Evolutionary conservation across 2,113 vertebrate genomes (phyloP).

Genomic region (Opisthocomus hoazin): DNA sequence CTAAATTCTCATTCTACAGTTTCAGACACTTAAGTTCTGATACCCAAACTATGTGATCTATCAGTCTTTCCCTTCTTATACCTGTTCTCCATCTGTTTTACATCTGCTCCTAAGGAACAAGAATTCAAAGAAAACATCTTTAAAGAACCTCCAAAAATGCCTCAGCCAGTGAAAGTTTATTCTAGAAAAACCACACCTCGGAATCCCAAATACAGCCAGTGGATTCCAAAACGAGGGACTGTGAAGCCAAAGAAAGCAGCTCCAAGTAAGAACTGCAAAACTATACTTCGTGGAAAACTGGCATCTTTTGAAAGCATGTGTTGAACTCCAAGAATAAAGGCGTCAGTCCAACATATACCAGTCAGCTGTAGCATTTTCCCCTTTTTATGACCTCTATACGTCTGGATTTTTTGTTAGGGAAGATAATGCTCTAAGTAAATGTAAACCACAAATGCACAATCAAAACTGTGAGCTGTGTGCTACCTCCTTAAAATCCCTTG

Average conservation of each 20-base stretch:
- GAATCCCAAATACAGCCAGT: constrained; percentile 45
- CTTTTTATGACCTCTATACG: constrained; percentile 21
- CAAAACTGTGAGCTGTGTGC: not conserved
- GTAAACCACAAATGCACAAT: not conserved
- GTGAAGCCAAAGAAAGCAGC: constrained; percentile 72
- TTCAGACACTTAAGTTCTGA: constrained; percentile 18
- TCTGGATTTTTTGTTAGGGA: constrained; percentile 49
- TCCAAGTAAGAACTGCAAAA: constrained; percentile 76
- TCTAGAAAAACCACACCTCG: constrained; percentile 66
- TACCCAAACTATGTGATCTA: not conserved
- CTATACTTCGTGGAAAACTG: constrained; percentile 61
- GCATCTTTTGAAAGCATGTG: constrained; percentile 59
- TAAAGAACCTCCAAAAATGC: constrained; percentile 66
- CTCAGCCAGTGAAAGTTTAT: constrained; percentile 66
- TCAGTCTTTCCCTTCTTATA: constrained; percentile 14
- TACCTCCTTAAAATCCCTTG: constrained; percentile 20
- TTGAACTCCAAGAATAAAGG: constrained; percentile 54
- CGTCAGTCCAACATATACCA: constrained; percentile 31
- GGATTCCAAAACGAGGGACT: constrained; percentile 63
- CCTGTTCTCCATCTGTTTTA: constrained; percentile 60
- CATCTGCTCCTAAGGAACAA: constrained; percentile 76
- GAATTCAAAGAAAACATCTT: constrained; percentile 79
- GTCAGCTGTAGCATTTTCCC: constrained; percentile 39
- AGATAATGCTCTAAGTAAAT: constrained; percentile 25
- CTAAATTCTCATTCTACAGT: not conserved